Evolutionary conservation across 2,888 invertebrate species (phyloP), one percentile per base, ranked within the genome.

Genomic region (Metallyticus violacea): DNA sequence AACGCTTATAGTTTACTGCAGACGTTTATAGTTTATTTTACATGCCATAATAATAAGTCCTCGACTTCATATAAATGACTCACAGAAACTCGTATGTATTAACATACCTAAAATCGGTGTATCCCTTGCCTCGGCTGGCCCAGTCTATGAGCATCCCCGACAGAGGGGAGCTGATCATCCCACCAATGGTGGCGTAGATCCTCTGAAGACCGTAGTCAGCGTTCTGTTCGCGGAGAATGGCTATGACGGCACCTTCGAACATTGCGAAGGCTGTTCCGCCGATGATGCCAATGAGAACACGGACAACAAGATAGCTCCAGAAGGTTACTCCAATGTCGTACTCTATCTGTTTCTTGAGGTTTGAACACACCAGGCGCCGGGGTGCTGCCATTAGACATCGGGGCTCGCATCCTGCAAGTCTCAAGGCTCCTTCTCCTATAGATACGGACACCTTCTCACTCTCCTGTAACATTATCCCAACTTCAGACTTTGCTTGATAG

Each of bases 121-220:
- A 95, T 26, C 93, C 94, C 90, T 95, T 95, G 28, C 94, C 95
- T 80, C 91, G 90, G 90, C 96, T 96, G n/a, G 95, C 95, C 89
- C 94, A 95, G 91, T 96, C 96, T 85, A 96, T 96, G 82, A 96
- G 92, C 89, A 95, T 90, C 2, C 96, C 96, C 0, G 96, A 95
- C 7, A 96, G 91, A 1, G 96, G 96, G 0, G 96, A 96, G n/a
- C 95, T 95, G 89, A 96, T 95, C 95, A 96, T 96, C 29, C 95
- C 96, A 1, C 96, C 96, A 88, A 96, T 93, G 87, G 95, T 95
- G 77, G 96, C 96, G 90, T 96, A 96, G 86, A 96, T 94, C 87
- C 96, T 92, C 91, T 96, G 96, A 88, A 96, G 91, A 0, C 96
- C 96, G 89, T 96, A 96, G 92, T 96, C 96, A 0, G 96, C 96